Percentiles rank a stretch among this genome's conserved stretches.
phyloP scores from a whole-genome alignment of 92 coral and sea anemone species.

The Isaurus tuberculatus region DNA sequence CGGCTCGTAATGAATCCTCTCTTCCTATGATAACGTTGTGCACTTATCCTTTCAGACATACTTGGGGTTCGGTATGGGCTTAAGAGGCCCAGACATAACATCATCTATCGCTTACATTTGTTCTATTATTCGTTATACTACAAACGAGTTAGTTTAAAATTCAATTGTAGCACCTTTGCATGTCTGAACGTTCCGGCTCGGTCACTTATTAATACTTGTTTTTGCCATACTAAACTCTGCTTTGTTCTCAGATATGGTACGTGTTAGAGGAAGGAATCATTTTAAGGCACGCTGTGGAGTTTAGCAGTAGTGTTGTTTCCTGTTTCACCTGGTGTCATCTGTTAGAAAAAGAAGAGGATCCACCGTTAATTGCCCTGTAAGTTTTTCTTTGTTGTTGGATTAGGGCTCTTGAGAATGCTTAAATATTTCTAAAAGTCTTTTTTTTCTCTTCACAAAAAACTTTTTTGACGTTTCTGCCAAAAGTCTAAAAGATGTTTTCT shows the following conservation, averaged over 20 bases:
- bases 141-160: no score
- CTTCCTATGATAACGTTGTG: no score
- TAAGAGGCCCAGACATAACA: no score
- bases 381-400: not conserved
- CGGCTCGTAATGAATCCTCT: no score
- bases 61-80: no score
- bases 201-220: not conserved
- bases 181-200: not conserved
- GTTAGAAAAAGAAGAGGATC: conserved; percentile 50
- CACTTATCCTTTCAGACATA: no score
- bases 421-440: no score
- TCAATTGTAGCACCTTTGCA: not conserved
- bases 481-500: no score
- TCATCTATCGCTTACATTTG: no score
- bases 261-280: conserved; percentile 82
- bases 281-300: conserved; percentile 68
- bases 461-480: no score
- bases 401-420: not conserved
- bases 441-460: no score
- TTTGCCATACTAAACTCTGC: not conserved
- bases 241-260: conserved; percentile 74
- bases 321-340: conserved; percentile 65
- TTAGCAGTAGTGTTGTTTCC: conserved; percentile 63
- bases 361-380: conserved; percentile 75
- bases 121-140: no score